Evolutionary conservation across 2,113 vertebrate species (phyloP).

Genomic region (Furnarius figulus): DNA sequence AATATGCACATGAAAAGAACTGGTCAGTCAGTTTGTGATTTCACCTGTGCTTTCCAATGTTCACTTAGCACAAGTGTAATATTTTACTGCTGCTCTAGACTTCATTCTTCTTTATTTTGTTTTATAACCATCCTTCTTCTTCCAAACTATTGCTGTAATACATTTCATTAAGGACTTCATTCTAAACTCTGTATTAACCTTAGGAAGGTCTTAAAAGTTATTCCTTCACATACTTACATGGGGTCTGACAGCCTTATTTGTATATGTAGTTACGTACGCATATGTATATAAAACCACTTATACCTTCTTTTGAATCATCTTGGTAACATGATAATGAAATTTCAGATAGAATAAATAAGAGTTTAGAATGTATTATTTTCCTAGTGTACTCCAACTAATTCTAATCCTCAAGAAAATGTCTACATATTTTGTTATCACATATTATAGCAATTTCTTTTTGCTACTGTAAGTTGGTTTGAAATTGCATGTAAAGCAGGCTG

Average conservation of each 20-base stretch:
- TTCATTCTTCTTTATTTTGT: neutral
- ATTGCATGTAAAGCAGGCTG: neutral
- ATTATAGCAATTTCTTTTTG: neutral
- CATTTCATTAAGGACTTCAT: neutral
- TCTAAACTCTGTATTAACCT: neutral
- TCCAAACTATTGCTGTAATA: neutral
- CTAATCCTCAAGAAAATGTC: neutral
- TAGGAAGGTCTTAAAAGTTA: neutral
- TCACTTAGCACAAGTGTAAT: neutral
- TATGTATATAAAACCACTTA: neutral
- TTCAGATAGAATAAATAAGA: neutral
- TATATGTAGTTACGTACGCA: neutral
- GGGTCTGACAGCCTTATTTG: neutral
- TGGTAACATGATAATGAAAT: neutral
- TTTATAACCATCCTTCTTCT: neutral
- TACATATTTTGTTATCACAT: neutral
- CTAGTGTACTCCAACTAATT: neutral
- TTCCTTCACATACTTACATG: neutral
- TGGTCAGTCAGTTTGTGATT: neutral
- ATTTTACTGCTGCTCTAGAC: neutral
- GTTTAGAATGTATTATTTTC: neutral
- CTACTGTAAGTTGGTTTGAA: neutral
- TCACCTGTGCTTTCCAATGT: neutral
- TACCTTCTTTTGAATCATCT: neutral
- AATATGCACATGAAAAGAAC: neutral